Evolutionary conservation across 2,113 vertebrate genomes (phyloP), one percentile per base, ranked within the genome.

Genomic region (Ellobius talpinus): DNA sequence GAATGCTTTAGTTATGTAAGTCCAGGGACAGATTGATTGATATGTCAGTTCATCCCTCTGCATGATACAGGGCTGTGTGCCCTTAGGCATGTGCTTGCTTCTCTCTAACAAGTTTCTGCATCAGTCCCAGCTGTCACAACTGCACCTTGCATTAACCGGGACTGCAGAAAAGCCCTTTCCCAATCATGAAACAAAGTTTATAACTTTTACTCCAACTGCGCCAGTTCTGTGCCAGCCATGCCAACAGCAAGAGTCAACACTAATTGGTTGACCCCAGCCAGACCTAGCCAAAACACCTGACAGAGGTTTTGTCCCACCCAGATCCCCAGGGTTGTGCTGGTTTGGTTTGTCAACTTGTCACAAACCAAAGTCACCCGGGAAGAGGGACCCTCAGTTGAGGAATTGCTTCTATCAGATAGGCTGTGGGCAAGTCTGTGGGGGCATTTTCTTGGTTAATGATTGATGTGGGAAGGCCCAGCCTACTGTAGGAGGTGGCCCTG

Each of bases 81-180:
- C 5, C 72, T 23, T 23, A 14, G 4, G 10, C 1, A 1, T 1
- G 1, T 36, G 39, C 74, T 77, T 45, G 68, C 45, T 47, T 58
- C 12, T 76, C 61, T 72, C 89, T 47, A 16, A 21, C 10, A 39
- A 65, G 26, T 42, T 72, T 52, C 66, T 86, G 21, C 42, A 45
- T 45, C 3, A 26, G 79, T 21, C 52, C 93, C 9, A 3, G 70
- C 13, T 45, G 47, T 94, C 77, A 0, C 23, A 33, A n/a, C 89
- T 86, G 2, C 39, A n/a, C 63, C 6, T 39, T 70, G 8, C 7
- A 8, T 50, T 73, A 70, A 68, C 29, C 73, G 70, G 11, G 3
- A 7, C 39, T 77, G 85, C 77, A 88, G n/a, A 93, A 90, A 63
- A 55, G 11, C 93, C 24, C 50, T 87, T 93, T 86, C 72, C 42